Percentiles rank a stretch among this genome's conserved stretches.
Conservation (phyloP, 2,797 vertebrate genomes). For the Anguilla pacifica region DNA sequence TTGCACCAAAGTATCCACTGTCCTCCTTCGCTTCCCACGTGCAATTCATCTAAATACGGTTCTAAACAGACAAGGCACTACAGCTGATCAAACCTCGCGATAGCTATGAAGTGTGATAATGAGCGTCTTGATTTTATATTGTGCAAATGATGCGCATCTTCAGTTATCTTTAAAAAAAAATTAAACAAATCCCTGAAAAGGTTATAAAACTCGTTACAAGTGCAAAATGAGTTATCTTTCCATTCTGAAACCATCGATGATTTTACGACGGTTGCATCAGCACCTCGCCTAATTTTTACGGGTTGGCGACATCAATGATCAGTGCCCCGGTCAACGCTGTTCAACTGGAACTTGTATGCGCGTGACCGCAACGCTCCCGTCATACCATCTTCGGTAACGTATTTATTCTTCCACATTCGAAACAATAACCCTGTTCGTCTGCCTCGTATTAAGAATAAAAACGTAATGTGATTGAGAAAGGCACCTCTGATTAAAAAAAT, state of each 20-base stretch:
- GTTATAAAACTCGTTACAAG: not conserved
- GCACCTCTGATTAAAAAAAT: no score
- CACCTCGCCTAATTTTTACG: no score
- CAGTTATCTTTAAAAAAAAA: not conserved
- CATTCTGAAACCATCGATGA: not conserved
- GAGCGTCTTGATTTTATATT: not conserved
- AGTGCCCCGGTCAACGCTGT: no score
- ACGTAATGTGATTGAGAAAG: no score
- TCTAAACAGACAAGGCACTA: conserved; percentile 67
- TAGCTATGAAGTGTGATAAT: not conserved
- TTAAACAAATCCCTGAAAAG: not conserved
- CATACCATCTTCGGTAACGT: no score
- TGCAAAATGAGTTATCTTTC: not conserved
- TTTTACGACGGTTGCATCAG: no score
- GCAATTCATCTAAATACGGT: conserved; percentile 66
- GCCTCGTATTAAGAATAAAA: no score
- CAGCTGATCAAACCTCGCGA: conserved; percentile 79
- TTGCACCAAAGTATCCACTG: conserved; percentile 51
- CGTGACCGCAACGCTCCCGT: no score
- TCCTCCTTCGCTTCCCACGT: conserved; percentile 71
- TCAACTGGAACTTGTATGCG: no score
- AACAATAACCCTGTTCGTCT: no score
- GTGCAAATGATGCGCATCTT: not conserved
- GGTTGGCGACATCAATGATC: no score
- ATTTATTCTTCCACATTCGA: no score